Evolutionary conservation across 1,140 invertebrate genomes (phyloP), one percentile per base, ranked within the genome.

Genomic region (Geopemphigus sp.): DNA sequence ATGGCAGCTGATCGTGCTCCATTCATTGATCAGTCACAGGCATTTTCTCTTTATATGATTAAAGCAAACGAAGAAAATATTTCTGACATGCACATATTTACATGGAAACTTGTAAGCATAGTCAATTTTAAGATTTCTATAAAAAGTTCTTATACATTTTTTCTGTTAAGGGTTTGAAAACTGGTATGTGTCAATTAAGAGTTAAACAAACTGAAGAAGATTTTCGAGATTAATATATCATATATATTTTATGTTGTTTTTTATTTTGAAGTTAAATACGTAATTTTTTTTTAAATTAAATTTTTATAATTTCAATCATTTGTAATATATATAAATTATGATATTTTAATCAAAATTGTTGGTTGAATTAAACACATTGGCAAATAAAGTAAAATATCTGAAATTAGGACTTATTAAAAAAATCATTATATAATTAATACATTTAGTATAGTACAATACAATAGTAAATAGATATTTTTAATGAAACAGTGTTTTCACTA

Each of bases 11-110:
- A 99, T 86, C 89, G 98, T 82, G 97, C 95, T 14, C 95, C 97
- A 12, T 99, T 95, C 84, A 99, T 99, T 85, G 98, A 99, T 87
- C 98, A 99, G 86, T 98, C 95, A 82, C 98, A 99, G 85, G 98
- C 95, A 0, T 89, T 99, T 80, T 99, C 99, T 85, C 91, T 99
- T 82, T 95, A 99, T 84, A 95, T 99, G 74, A 95, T 94, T 14
- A 91, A 96, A 84, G 95, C 98, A 10, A 96, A 93, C 83, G 95
- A 95, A 85, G 94, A 92, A 1, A 97, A 97, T 85, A 87, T 98
- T 26, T 96, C 95, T 2, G 98, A 97, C 10, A 99, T 99, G 91
- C 98, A 99, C 86, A 99, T 99, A 86, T 95, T 96, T 86, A 95
- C 93, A 0, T 99, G 98, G 98, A 93, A 95, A 88, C 88, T 92